Percentiles rank a stretch among this genome's conserved stretches.
Conservation (phyloP, 2,113 vertebrate genomes). For the Myrmecophaga tridactyla region DNA sequence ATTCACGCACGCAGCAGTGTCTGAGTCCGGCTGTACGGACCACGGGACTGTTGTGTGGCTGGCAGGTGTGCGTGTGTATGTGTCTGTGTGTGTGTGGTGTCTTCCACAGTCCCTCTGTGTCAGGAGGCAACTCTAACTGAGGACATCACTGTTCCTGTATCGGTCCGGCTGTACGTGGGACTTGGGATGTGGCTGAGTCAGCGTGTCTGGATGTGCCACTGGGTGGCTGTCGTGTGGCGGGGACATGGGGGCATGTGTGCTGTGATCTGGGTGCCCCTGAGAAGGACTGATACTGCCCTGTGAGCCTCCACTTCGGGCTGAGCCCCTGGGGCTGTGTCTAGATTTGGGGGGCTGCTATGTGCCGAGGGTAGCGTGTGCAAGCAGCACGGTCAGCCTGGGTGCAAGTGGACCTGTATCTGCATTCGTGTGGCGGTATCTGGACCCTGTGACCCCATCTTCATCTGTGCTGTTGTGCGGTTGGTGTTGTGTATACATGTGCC, state of each 20-base stretch:
- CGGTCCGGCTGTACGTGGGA: not conserved
- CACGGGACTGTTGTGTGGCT: not conserved
- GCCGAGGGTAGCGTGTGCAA: too few species aligned
- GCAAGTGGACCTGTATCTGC: too few species aligned
- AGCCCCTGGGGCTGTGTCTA: not conserved
- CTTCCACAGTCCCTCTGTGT: not conserved
- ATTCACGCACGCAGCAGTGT: not conserved
- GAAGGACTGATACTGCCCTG: not conserved
- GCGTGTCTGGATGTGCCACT: not conserved
- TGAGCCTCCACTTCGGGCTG: not conserved
- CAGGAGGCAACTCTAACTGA: not conserved
- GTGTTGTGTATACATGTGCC: too few species aligned
- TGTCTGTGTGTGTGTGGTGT: not conserved
- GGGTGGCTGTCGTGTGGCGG: too few species aligned
- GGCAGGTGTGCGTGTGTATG: not conserved
- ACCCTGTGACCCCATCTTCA: too few species aligned
- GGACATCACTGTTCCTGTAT: too few species aligned
- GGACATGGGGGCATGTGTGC: not conserved
- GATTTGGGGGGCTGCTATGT: too few species aligned
- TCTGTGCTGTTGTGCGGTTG: too few species aligned
- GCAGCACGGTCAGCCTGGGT: too few species aligned
- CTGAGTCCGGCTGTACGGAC: too few species aligned
- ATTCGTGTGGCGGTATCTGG: too few species aligned
- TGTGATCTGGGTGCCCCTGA: not conserved
- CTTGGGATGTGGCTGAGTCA: too few species aligned